Base-by-base conservation (phyloP, 2,888 invertebrate species). In the Meiosimyza platycephala region DNA sequence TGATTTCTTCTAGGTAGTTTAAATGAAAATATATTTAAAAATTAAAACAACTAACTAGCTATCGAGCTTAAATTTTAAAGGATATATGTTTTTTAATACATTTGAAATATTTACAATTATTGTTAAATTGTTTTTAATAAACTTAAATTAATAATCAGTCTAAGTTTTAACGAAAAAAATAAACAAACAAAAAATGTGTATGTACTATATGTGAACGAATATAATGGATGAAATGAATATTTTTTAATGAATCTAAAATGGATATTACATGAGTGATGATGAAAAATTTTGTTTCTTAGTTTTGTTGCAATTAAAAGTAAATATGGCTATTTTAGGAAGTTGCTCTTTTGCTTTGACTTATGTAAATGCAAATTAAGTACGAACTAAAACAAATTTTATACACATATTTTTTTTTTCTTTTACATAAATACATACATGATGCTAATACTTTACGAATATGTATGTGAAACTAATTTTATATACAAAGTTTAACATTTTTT, bases 311-410 rank as follows among this genome's bases (percentile, higher is more conserved):
- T 62, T 70, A 50, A 16, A 28, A 22, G 52, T 62, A 59, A 66
- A 72, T 72, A 72, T 72, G 72, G 72, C 72, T 72, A 68, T 57
- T 63, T 55, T 73, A 51, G 55, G 64, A 69, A 69, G 52, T 69
- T 63, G 16, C n/a, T 59, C 18, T 64, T 40, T 69, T 63, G 16
- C n/a, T 59, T 48, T 51, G n/a, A 15, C 51, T 60, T 60, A 22
- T 22, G 22, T 22, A 55, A n/a, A 28, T 57, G 47, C 28, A 40
- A 40, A 70, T 64, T 72, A 67, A 60, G 67, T 72, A 72, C 72
- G 40, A 47, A 47, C 54, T 65, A 65, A 48, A 63, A 63, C 40
- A 12, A 60, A 22, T 60, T 22, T 15, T 33, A 60, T 60, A 4
- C 22, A n/a, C 5, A 18, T 28, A 28, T 2, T 28, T 33, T 60